Evolutionary conservation across 23 tunicate species (phyloP).

Genomic region (Pegea sp.): DNA sequence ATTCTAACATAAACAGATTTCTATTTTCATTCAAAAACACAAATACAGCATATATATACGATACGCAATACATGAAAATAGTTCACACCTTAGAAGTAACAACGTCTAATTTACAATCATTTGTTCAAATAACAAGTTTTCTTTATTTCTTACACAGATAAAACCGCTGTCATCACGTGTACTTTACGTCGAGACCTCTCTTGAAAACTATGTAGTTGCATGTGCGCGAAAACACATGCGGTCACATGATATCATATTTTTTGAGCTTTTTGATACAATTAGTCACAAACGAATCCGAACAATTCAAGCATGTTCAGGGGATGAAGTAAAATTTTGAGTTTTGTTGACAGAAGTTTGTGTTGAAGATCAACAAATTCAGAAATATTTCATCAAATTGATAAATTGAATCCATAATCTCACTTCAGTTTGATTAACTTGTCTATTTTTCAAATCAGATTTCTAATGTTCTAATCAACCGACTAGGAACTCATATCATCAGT

Average conservation of each 20-base stretch:
- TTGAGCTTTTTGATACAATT: constrained; percentile 47
- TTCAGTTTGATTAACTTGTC: too few relatives aligned
- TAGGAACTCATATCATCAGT: constrained; percentile 69
- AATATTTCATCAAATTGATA: neutral
- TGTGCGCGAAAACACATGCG: constrained; percentile 47
- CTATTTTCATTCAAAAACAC: too few relatives aligned
- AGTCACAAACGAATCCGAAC: constrained; percentile 52
- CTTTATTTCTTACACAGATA: too few relatives aligned
- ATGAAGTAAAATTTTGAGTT: constrained; percentile 28
- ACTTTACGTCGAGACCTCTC: constrained; percentile 41
- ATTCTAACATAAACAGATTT: too few relatives aligned
- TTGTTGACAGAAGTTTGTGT: neutral
- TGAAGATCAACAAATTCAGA: neutral
- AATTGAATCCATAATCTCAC: too few relatives aligned
- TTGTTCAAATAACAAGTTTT: too few relatives aligned
- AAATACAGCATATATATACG: too few relatives aligned
- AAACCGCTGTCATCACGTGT: too few relatives aligned
- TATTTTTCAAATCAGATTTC: constrained; percentile 23
- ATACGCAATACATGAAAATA: too few relatives aligned
- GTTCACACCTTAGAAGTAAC: too few relatives aligned
- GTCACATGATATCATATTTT: constrained; percentile 43
- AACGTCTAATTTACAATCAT: too few relatives aligned
- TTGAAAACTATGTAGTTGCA: constrained; percentile 71
- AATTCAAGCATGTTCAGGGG: constrained; percentile 51
- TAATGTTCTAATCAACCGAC: constrained; percentile 48